Percentiles rank a stretch among this genome's conserved stretches.
phyloP scores from a whole-genome alignment of 2,888 invertebrate genomes.

The Caenorhabditis uteleia region DNA sequence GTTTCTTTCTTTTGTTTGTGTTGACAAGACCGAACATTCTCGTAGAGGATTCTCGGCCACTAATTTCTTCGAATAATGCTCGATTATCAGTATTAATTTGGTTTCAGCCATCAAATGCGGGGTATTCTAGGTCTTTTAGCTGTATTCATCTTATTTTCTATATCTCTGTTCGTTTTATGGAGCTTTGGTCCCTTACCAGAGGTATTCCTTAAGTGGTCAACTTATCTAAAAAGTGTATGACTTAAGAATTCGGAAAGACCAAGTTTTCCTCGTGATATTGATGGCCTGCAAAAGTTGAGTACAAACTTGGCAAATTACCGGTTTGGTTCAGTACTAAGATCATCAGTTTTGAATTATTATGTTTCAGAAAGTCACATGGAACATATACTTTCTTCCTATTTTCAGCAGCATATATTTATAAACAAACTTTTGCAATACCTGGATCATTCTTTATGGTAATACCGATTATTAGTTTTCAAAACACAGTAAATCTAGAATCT shows the following conservation, averaged over 20 bases:
- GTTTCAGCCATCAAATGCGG: slow-evolving; percentile 7
- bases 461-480: slow-evolving; percentile 13
- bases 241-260: slow-evolving; percentile 5
- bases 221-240: not conserved
- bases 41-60: too few species aligned
- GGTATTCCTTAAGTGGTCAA: slow-evolving; percentile 4
- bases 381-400: slow-evolving; percentile 21
- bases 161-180: slow-evolving; percentile 26
- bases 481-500: too few species aligned
- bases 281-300: slow-evolving; percentile 19
- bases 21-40: too few species aligned
- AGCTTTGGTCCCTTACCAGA: slow-evolving; percentile 22
- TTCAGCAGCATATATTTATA: slow-evolving; percentile 73
- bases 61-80: slow-evolving; percentile 20
- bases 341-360: not conserved
- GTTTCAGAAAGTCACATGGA: slow-evolving; percentile 24
- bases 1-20: not conserved
- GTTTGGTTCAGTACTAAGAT: slow-evolving; percentile 4
- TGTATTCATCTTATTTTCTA: slow-evolving; percentile 14
- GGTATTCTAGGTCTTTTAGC: slow-evolving; percentile 1
- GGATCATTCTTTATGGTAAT: slow-evolving; percentile 75
- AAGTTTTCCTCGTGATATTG: slow-evolving; percentile 19
- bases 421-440: slow-evolving; percentile 76
- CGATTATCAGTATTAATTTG: too few species aligned
- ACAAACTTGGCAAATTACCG: slow-evolving; percentile 18